A percentile compares a stretch with the other conserved stretches of the same genome.
These are phyloP conservation scores for Oryzias woworae DNA, from an alignment of 2,113 vertebrate species.

Conservation along the genomic window DNA sequence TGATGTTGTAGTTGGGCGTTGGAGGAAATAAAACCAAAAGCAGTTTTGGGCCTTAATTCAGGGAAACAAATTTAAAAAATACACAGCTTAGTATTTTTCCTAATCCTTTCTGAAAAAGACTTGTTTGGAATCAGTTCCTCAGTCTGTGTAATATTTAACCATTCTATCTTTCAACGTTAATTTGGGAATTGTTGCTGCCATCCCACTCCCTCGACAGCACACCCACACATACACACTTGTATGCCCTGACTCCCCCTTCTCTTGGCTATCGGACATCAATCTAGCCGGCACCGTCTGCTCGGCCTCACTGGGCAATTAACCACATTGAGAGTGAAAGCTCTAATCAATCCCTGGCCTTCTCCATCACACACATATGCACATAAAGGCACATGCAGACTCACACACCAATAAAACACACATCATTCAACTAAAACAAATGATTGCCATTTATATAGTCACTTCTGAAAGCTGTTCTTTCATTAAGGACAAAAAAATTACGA, in stretches of 20 bases:
- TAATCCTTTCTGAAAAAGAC: conserved; percentile 20
- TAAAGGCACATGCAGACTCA: conserved; percentile 12
- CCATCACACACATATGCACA: conserved; percentile 58
- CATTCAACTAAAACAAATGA: conserved; percentile 49
- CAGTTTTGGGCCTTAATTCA: conserved; percentile 5
- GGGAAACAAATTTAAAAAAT: conserved; percentile 27
- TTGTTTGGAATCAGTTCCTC: conserved; percentile 61
- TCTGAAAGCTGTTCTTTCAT: conserved; percentile 45
- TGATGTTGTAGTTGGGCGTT: no score
- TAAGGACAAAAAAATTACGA: conserved; percentile 41
- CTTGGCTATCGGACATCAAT: conserved; percentile 76
- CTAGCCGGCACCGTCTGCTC: conserved; percentile 77
- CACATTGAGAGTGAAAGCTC: conserved; percentile 81
- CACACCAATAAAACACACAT: conserved; percentile 16
- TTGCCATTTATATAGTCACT: conserved; percentile 42
- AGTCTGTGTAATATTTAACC: conserved; percentile 56
- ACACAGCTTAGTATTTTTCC: conserved; percentile 8
- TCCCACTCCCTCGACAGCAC: conserved; percentile 13
- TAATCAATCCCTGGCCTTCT: conserved; percentile 80
- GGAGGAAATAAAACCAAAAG: conserved; percentile 1
- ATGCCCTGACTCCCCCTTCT: conserved; percentile 46
- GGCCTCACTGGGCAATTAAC: conserved; percentile 81
- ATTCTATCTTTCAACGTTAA: conserved; percentile 71
- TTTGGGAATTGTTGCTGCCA: conserved; percentile 51
- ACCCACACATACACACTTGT: conserved; percentile 20